Percentiles rank a stretch among this genome's conserved stretches.
phyloP scores from a whole-genome alignment of 1,140 invertebrate genomes.

The Sinonovacula constricta region DNA sequence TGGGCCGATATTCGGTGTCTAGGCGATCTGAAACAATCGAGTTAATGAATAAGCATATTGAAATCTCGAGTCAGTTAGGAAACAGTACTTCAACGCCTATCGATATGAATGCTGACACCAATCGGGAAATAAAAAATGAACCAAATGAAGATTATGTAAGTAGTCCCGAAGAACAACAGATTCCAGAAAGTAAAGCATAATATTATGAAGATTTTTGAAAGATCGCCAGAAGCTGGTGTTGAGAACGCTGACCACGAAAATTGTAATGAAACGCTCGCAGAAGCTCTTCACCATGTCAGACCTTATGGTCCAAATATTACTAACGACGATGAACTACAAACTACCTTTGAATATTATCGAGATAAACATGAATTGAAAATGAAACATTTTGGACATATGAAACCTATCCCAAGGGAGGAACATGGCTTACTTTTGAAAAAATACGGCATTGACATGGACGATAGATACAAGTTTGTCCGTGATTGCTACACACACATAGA shows the following conservation, averaged over 20 bases:
- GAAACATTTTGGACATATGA: slow-evolving; percentile 25
- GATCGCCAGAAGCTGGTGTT: neutral
- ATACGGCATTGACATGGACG: slow-evolving; percentile 46
- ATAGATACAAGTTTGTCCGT: slow-evolving; percentile 35
- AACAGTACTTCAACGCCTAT: too few species aligned
- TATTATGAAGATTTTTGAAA: slow-evolving; percentile 10
- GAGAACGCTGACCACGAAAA: neutral
- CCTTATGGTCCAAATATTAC: slow-evolving; percentile 32
- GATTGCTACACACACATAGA: slow-evolving; percentile 7
- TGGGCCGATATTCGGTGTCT: slow-evolving; percentile 58
- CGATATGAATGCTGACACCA: neutral
- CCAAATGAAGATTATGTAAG: slow-evolving; percentile 20
- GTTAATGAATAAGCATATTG: slow-evolving; percentile 29
- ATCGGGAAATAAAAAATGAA: slow-evolving; percentile 42
- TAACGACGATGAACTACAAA: slow-evolving; percentile 15
- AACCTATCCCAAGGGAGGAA: slow-evolving; percentile 40
- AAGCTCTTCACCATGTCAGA: slow-evolving; percentile 22
- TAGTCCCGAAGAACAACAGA: neutral
- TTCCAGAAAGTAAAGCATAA: neutral
- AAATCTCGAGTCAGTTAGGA: too few species aligned
- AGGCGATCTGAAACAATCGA: slow-evolving; percentile 56
- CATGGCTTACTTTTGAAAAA: slow-evolving; percentile 40
- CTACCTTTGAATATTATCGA: slow-evolving; percentile 23
- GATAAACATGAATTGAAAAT: slow-evolving; percentile 28
- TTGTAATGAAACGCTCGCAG: slow-evolving; percentile 3